A percentile compares a stretch with the other conserved stretches of the same genome.
phyloP scores from a whole-genome alignment of 2,113 vertebrate species.

The Callipepla californica region DNA sequence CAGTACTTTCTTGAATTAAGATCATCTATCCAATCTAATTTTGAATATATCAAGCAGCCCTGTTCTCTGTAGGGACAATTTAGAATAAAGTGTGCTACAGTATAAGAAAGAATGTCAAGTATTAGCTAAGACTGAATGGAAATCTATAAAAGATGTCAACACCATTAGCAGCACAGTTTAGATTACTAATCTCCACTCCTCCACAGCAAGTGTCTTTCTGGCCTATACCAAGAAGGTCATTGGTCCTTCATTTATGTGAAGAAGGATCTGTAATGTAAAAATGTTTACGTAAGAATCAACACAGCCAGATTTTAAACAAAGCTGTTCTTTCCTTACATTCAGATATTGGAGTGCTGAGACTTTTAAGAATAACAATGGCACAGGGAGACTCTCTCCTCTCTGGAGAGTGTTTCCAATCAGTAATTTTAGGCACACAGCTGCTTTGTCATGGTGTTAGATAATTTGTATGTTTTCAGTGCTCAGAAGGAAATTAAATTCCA shows the following conservation, averaged over 20 bases:
- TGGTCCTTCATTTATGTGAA: neutral
- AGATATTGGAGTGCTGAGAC: neutral
- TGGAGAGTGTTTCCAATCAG: rapidly evolving
- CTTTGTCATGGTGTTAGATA: neutral
- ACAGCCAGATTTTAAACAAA: neutral
- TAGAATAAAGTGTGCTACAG: slow-evolving; percentile 13
- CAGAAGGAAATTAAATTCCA: neutral
- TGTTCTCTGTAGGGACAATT: slow-evolving; percentile 60
- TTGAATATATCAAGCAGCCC: slow-evolving; percentile 52
- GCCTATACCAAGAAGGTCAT: neutral
- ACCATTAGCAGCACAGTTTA: slow-evolving; percentile 13
- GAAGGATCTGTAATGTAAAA: neutral
- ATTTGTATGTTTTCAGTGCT: neutral
- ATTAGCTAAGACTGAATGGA: slow-evolving; percentile 19
- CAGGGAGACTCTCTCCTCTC: rapidly evolving
- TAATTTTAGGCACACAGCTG: neutral
- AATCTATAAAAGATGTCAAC: slow-evolving; percentile 52
- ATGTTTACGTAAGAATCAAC: neutral
- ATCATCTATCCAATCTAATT: slow-evolving; percentile 64
- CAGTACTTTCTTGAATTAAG: slow-evolving; percentile 67
- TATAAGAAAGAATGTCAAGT: slow-evolving; percentile 52
- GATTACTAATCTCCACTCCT: slow-evolving; percentile 44
- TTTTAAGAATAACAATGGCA: neutral
- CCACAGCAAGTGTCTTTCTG: neutral
- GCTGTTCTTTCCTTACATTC: neutral